Conservation (phyloP, 23 tunicate genomes). For the Clavelina lepadiformis region DNA sequence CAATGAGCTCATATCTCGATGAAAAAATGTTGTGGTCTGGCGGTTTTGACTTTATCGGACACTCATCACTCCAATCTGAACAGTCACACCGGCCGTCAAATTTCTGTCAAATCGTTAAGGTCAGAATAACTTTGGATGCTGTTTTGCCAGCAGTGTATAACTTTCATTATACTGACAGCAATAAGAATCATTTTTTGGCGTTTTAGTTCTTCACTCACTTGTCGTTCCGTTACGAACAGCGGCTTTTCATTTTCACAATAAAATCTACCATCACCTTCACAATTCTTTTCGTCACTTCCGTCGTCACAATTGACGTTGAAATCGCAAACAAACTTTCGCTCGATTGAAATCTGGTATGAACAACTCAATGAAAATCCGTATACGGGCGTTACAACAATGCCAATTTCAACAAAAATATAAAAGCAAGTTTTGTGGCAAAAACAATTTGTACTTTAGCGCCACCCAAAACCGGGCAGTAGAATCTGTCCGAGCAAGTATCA, state of each 20-base stretch:
- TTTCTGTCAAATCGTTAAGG: constrained; percentile 19
- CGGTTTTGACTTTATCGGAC: constrained; percentile 44
- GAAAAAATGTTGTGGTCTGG: constrained; percentile 31
- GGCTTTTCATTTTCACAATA: constrained; percentile 48
- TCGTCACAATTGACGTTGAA: constrained; percentile 65
- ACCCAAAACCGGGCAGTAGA: constrained; percentile 52
- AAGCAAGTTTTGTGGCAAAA: too few relatives aligned
- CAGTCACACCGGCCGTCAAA: constrained; percentile 82
- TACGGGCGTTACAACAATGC: too few relatives aligned
- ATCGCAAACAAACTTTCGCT: constrained; percentile 49
- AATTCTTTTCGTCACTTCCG: constrained; percentile 59
- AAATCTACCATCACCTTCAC: constrained; percentile 46
- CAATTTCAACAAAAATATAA: too few relatives aligned
- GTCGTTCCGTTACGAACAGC: constrained; percentile 17
- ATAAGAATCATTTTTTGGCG: too few relatives aligned
- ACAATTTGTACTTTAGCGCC: constrained; percentile 43
- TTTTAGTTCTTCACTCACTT: constrained; percentile 1
- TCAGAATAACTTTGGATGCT: too few relatives aligned
- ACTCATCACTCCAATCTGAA: constrained; percentile 94
- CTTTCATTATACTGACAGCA: too few relatives aligned
- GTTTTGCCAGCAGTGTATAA: too few relatives aligned
- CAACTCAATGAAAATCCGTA: too few relatives aligned
- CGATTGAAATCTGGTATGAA: constrained; percentile 58
- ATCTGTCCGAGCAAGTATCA: constrained; percentile 36
- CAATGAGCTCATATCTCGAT: constrained; percentile 63